A percentile compares a stretch with the other conserved stretches of the same genome.
Conservation (phyloP, 1,140 invertebrate species). For the Dolichoris vasculosae region DNA sequence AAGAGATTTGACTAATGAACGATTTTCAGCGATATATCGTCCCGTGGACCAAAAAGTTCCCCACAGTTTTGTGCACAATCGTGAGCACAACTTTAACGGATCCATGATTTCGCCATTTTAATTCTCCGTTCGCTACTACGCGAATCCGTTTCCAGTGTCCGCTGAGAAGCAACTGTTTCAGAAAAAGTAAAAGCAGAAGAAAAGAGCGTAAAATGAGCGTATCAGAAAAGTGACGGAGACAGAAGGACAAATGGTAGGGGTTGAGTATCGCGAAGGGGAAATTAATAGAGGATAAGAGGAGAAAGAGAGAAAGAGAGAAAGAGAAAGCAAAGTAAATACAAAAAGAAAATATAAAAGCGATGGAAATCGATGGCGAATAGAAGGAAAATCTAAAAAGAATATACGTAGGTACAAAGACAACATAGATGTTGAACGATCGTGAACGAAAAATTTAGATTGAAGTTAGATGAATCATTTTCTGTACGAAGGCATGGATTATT, state of each 20-base stretch:
- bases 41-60: neutral
- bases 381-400: too few species aligned
- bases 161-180: neutral
- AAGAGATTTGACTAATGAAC: neutral
- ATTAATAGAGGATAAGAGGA: slow-evolving; percentile 12
- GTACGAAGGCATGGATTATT: too few species aligned
- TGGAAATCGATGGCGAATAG: too few species aligned
- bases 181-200: neutral
- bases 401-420: too few species aligned
- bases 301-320: neutral
- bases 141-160: neutral
- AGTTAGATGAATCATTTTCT: too few species aligned
- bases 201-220: slow-evolving; percentile 7
- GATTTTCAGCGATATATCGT: neutral
- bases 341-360: neutral
- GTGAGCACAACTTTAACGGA: neutral
- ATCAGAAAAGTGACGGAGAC: slow-evolving; percentile 17
- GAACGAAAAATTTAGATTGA: too few species aligned
- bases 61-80: neutral
- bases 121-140: too few species aligned
- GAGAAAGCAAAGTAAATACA: neutral
- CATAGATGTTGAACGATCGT: too few species aligned
- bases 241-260: neutral
- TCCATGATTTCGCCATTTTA: slow-evolving; percentile 10
- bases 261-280: neutral